A percentile compares a stretch with the other conserved stretches of the same genome.
Conservation (phyloP, 35 echinoderm and acorn worm species). For the Strongylocentrotus purpuratus region DNA sequence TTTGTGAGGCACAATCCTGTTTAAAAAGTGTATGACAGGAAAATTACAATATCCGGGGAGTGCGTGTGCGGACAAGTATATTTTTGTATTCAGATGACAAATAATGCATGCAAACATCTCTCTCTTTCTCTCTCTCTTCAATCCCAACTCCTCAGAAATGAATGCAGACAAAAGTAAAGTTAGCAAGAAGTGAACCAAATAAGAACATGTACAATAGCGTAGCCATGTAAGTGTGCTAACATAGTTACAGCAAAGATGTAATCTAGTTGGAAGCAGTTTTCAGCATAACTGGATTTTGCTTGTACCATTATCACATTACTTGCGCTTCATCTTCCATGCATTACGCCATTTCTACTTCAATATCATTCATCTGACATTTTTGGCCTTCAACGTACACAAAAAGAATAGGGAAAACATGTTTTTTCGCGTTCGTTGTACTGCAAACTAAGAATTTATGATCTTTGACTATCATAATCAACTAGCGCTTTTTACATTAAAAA, state of each 20-base stretch:
- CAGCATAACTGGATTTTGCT: neutral
- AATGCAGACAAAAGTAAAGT: neutral
- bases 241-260: neutral
- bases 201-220: neutral
- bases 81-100: too few species aligned
- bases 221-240: neutral
- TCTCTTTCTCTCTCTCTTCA: neutral
- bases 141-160: neutral
- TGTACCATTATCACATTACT: neutral
- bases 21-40: too few species aligned
- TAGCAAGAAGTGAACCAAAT: neutral
- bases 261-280: neutral
- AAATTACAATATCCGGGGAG: too few species aligned
- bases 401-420: neutral
- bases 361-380: neutral
- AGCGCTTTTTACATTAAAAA: too few species aligned
- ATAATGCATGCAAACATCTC: too few species aligned
- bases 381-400: neutral
- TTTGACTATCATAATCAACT: too few species aligned
- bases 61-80: too few species aligned
- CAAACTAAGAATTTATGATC: too few species aligned
- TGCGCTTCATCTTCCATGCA: neutral
- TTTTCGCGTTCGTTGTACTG: too few species aligned
- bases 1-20: too few species aligned
- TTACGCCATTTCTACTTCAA: neutral